Conservation (phyloP, 1,140 invertebrate species). For the Tyrophagus putrescentiae region DNA sequence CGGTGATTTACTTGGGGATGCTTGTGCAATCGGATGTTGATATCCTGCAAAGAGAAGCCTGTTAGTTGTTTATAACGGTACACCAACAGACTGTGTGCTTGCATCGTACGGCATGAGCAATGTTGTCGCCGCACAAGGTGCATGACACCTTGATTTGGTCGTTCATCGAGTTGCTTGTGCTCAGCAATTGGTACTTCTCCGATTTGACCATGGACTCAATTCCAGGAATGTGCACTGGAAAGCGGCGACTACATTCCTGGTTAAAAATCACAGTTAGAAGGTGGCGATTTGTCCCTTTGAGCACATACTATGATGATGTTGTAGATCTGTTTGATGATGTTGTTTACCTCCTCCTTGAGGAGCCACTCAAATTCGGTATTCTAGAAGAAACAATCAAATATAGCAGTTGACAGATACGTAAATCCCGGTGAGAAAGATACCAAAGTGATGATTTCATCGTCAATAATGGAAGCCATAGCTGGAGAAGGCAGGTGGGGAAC, state of each 20-base stretch:
- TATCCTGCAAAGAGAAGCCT: slow-evolving; percentile 47
- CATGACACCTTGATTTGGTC: slow-evolving; percentile 81
- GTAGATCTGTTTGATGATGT: slow-evolving; percentile 63
- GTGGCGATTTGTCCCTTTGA: slow-evolving; percentile 16
- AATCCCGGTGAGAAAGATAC: background rate
- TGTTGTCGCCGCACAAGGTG: slow-evolving; percentile 72
- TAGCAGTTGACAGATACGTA: background rate
- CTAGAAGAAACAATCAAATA: slow-evolving; percentile 36
- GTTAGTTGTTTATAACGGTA: background rate
- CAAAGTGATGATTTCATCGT: slow-evolving; percentile 16
- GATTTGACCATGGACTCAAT: slow-evolving; percentile 55
- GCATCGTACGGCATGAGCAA: slow-evolving; percentile 63
- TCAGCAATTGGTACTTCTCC: slow-evolving; percentile 68
- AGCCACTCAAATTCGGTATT: slow-evolving; percentile 89
- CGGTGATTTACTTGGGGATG: slow-evolving; percentile 56
- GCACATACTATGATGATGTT: slow-evolving; percentile 55
- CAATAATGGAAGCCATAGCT: background rate
- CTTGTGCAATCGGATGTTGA: slow-evolving; percentile 69
- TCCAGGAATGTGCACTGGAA: slow-evolving; percentile 54
- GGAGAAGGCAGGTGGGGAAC: background rate
- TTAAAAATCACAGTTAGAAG: slow-evolving; percentile 21
- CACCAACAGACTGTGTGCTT: background rate
- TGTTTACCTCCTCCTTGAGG: slow-evolving; percentile 69
- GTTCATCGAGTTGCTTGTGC: slow-evolving; percentile 34
- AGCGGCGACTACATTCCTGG: slow-evolving; percentile 28